phyloP scores from a whole-genome alignment of 1,140 invertebrate species.

The Diachasma alloeum region DNA sequence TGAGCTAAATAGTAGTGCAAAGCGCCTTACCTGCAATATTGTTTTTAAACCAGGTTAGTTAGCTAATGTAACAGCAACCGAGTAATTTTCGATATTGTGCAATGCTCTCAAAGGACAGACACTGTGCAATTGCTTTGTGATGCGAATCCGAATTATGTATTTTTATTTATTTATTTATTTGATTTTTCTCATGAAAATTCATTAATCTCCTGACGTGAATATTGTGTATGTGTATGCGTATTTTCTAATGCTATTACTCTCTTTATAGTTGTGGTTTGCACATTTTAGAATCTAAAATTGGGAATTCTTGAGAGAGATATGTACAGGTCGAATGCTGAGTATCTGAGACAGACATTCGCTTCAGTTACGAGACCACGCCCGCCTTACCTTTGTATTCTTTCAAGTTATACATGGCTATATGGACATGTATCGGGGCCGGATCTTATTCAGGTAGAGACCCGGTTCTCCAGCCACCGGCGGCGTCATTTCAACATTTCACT shows the following conservation, averaged over 20 bases:
- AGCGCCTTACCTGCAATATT: background rate
- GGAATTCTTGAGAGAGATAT: background rate
- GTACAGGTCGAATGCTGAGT: background rate
- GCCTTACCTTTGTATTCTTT: background rate
- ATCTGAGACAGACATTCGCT: background rate
- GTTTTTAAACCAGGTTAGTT: conserved; percentile 18
- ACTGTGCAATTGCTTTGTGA: conserved; percentile 8
- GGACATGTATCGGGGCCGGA: background rate
- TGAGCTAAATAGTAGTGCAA: conserved; percentile 8
- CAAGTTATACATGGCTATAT: background rate
- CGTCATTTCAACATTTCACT: background rate
- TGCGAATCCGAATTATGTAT: background rate
- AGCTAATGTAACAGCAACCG: background rate
- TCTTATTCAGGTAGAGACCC: background rate
- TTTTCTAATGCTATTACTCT: too few relatives aligned
- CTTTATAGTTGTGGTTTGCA: too few relatives aligned
- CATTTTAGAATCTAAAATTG: too few relatives aligned
- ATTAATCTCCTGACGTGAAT: too few relatives aligned
- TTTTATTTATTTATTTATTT: background rate
- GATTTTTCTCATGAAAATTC: too few relatives aligned
- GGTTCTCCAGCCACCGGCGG: background rate
- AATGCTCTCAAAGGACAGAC: conserved; percentile 6
- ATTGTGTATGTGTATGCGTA: too few relatives aligned
- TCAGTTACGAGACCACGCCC: background rate
- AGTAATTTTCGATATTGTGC: conserved; percentile 19